Evolutionary conservation across 2,113 vertebrate species (phyloP).

Genomic region (Gasterosteus aculeatus): DNA sequence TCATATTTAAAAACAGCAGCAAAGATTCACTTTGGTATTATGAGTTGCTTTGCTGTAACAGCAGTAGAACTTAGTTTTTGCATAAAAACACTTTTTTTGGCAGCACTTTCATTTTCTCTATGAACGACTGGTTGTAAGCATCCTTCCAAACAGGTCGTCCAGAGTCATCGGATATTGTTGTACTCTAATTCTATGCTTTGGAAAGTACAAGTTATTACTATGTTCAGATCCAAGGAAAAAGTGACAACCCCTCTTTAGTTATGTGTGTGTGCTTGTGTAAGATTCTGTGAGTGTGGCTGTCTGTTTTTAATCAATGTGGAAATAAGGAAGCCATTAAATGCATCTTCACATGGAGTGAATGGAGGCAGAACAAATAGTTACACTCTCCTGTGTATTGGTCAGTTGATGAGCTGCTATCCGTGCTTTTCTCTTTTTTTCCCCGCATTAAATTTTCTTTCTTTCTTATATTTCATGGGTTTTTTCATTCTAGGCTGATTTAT

Average conservation of each 20-base stretch:
- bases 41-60: neutral
- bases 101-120: conserved; percentile 11
- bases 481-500: conserved; percentile 58
- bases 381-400: conserved; percentile 18
- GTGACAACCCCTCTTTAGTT: neutral
- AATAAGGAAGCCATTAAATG: conserved; percentile 65
- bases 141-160: conserved; percentile 1
- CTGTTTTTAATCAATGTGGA: conserved; percentile 57
- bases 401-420: conserved; percentile 39
- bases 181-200: neutral
- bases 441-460: conserved; percentile 2
- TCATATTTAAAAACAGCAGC: neutral
- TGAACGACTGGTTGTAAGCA: neutral
- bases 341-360: conserved; percentile 47
- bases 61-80: conserved; percentile 1
- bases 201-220: neutral
- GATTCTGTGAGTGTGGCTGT: conserved; percentile 28
- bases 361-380: conserved; percentile 42
- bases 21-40: neutral
- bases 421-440: conserved; percentile 24
- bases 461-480: conserved; percentile 31
- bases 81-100: conserved; percentile 7
- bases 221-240: neutral
- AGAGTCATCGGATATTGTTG: neutral
- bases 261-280: conserved; percentile 27